A percentile compares a stretch with the other conserved stretches of the same genome.
These are phyloP conservation scores for Boloria selene DNA, from an alignment of 2,888 invertebrate genomes.

Conservation along the genomic window DNA sequence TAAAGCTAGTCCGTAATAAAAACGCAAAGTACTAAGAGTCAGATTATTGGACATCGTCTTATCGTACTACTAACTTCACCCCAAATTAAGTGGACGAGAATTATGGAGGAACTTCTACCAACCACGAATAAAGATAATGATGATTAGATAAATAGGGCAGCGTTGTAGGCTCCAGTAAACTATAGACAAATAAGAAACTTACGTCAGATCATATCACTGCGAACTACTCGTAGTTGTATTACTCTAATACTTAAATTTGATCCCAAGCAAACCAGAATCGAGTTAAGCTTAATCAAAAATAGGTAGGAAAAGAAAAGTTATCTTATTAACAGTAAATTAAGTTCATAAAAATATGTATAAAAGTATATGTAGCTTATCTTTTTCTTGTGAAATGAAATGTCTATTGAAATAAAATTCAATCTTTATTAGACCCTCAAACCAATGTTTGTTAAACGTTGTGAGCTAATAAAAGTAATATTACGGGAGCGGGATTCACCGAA, in stretches of 20 bases:
- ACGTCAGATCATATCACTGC: constrained; percentile 26
- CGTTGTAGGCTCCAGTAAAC: constrained; percentile 44
- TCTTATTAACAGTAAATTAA: not conserved
- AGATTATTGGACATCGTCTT: constrained; percentile 73
- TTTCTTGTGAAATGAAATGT: constrained; percentile 45
- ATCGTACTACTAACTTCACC: constrained; percentile 69
- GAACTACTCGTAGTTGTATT: constrained; percentile 10
- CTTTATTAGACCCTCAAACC: constrained; percentile 72
- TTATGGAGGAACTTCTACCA: constrained; percentile 74
- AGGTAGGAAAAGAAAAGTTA: no score
- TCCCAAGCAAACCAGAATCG: not conserved
- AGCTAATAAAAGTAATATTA: constrained; percentile 81
- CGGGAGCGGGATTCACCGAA: constrained; percentile 64
- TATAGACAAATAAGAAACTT: constrained; percentile 33
- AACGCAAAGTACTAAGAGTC: constrained; percentile 61
- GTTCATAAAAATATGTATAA: not conserved
- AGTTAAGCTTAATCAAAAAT: no score
- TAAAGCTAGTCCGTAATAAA: constrained; percentile 71
- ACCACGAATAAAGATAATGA: constrained; percentile 74
- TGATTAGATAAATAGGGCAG: constrained; percentile 72
- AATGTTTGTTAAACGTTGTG: constrained; percentile 80
- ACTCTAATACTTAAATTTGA: constrained; percentile 8
- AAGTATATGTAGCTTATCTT: not conserved
- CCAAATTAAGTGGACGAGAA: constrained; percentile 76
- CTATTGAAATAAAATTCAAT: constrained; percentile 64